Evolutionary conservation across 2,113 vertebrate genomes (phyloP).

Genomic region (Hippocampus abdominalis): DNA sequence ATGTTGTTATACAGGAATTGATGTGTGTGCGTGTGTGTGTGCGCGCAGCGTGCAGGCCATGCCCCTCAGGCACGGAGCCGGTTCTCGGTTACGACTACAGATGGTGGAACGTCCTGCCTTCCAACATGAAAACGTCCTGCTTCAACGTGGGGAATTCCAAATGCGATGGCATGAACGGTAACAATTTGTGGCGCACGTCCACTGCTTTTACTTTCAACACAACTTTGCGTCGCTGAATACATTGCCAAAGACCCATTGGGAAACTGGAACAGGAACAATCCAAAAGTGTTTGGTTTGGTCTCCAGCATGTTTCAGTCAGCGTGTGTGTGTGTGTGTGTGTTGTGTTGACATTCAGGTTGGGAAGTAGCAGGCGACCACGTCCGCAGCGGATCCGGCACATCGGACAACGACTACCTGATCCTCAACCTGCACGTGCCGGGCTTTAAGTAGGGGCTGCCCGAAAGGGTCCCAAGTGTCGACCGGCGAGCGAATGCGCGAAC

Average conservation of each 20-base stretch:
- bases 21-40: constrained; percentile 3
- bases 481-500: neutral
- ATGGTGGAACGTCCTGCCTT: constrained; percentile 95
- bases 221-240: neutral
- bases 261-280: no score
- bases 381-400: constrained; percentile 86
- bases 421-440: constrained; percentile 88
- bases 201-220: neutral
- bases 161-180: constrained; percentile 94
- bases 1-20: neutral
- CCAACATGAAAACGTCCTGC: constrained; percentile 95
- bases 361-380: constrained; percentile 94
- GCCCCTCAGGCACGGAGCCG: constrained; percentile 91
- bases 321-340: neutral
- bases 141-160: constrained; percentile 95
- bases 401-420: constrained; percentile 96
- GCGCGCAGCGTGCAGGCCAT: constrained; percentile 79
- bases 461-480: neutral
- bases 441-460: constrained; percentile 86
- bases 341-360: constrained; percentile 78
- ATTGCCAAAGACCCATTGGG: no score
- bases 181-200: constrained; percentile 43
- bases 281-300: no score
- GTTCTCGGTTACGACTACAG: constrained; percentile 90
- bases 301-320: neutral